phyloP scores from a whole-genome alignment of 1,140 invertebrate genomes.

The Drosophila kohkoa region DNA sequence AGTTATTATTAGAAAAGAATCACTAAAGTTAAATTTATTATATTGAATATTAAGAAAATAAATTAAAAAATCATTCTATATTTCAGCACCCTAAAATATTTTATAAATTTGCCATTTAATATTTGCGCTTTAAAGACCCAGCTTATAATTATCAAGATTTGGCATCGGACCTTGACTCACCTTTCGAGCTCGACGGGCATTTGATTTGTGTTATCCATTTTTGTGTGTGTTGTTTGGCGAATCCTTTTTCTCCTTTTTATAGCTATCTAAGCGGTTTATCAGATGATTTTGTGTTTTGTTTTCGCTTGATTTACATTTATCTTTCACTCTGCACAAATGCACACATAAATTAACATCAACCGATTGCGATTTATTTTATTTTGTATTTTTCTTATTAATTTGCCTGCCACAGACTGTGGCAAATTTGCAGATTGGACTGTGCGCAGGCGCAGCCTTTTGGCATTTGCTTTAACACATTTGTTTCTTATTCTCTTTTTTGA shows the following conservation, averaged over 20 bases:
- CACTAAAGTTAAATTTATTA: too few species aligned
- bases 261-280: constrained; percentile 49
- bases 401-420: constrained; percentile 18
- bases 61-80: neutral
- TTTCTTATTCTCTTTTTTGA: constrained; percentile 49
- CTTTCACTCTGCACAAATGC: constrained; percentile 40
- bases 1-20: too few species aligned
- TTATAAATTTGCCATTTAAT: constrained; percentile 2
- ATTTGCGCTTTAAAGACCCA: neutral
- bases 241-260: constrained; percentile 48
- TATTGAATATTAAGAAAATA: too few species aligned
- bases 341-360: constrained; percentile 50
- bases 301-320: constrained; percentile 58
- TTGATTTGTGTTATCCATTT: constrained; percentile 78
- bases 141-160: constrained; percentile 9
- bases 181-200: constrained; percentile 77
- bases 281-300: constrained; percentile 41
- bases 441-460: constrained; percentile 51
- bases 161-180: constrained; percentile 51
- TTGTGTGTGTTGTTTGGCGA: neutral
- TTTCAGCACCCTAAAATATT: neutral
- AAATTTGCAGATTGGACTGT: constrained; percentile 13
- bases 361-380: constrained; percentile 11
- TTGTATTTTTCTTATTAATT: constrained; percentile 47
- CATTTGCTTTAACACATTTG: constrained; percentile 31